Base-by-base conservation (phyloP, 2,888 invertebrate species). In the Helobdella robusta region DNA sequence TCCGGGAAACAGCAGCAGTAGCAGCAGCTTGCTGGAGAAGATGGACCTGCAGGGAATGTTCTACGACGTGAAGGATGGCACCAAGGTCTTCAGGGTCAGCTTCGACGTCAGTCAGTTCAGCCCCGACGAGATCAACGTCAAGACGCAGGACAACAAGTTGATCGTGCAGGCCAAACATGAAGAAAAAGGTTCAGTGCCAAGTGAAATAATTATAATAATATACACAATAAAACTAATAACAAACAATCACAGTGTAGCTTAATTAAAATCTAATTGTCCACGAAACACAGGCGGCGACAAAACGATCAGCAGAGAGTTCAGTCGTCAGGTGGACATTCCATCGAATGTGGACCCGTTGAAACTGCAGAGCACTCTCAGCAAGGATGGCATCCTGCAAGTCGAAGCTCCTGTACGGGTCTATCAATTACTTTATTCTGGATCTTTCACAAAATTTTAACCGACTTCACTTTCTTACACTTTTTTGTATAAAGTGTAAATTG, bases 41-140 rank as follows among this genome's bases (percentile, higher is more conserved):
- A 64, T 65, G 65, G 66, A 68, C 23, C 64, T 72, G 8, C 59
- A 66, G 25, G 65, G 68, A 54, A 69, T 72, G 56, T 72, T 72
- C 67, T 60, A 59, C 46, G 70, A 72, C 58, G 66, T 56, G 36
- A 68, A 40, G 48, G 65, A 65, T 36, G 64, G 65, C 4, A 58
- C 34, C 32, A 65, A 64, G 59, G 62, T 58, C n/a, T 72, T 72
- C 61, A 52, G 68, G 32, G 72, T 72, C 46, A 71, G 71, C 56
- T 72, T 72, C 56, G 71, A 72, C 34, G 72, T 72, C 28, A 70
- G 70, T 44, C 68, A 72, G 68, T 72, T 72, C 61, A 48, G 32
- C 20, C 70, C 72, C 18, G 69, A 72, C 11, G 72, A 72, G 65
- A 72, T 72, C 59, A 70, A 59, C 54, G 72, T 72, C 20, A 67